A percentile compares a stretch with the other conserved stretches of the same genome.
phyloP scores from a whole-genome alignment of 2,888 invertebrate genomes.

The Drosophila colorata region DNA sequence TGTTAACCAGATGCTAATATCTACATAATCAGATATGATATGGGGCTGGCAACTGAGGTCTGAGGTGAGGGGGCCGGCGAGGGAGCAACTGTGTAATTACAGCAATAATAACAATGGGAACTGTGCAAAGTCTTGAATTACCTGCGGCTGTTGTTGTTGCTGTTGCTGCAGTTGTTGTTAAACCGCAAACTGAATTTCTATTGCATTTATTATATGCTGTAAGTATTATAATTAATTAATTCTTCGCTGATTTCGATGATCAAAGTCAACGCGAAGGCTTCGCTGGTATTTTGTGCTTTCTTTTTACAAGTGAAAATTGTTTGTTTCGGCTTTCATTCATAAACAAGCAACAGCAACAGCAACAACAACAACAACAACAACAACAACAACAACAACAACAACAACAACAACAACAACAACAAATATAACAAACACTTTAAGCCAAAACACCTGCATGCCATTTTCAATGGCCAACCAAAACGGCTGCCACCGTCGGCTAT shows the following conservation, averaged over 20 bases:
- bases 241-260: conserved; percentile 51
- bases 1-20: conserved; percentile 77
- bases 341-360: conserved; percentile 16
- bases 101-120: conserved; percentile 72
- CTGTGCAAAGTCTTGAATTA: conserved; percentile 69
- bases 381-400: background rate
- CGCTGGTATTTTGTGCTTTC: conserved; percentile 49
- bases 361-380: conserved; percentile 4
- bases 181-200: conserved; percentile 68
- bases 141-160: conserved; percentile 36
- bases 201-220: conserved; percentile 59
- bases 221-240: conserved; percentile 68
- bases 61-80: background rate
- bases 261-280: conserved; percentile 12
- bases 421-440: conserved; percentile 14
- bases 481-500: conserved; percentile 51
- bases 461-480: conserved; percentile 70
- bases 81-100: conserved; percentile 44
- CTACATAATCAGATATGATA: conserved; percentile 35
- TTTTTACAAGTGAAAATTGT: conserved; percentile 47
- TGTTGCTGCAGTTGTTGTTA: conserved; percentile 24
- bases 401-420: conserved; percentile 8
- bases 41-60: background rate
- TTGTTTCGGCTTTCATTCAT: conserved; percentile 53
- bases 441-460: conserved; percentile 67